Evolutionary conservation across 1,140 invertebrate genomes (phyloP).

Genomic region (Aphelenchoides besseyi): DNA sequence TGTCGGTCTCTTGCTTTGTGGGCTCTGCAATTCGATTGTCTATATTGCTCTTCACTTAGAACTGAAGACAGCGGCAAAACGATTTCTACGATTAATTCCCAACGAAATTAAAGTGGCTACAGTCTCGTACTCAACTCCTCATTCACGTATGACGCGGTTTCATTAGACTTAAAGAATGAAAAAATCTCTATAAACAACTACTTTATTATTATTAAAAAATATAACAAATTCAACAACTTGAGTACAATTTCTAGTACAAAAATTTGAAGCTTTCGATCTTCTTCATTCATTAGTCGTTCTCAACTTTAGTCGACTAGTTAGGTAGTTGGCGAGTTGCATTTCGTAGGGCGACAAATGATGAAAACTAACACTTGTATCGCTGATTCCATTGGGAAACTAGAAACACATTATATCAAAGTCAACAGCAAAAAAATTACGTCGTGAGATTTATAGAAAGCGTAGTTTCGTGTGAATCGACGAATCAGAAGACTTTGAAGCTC

Average conservation of each 20-base stretch:
- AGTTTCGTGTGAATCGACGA: not conserved
- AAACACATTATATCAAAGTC: no score
- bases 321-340: slow-evolving; percentile 21
- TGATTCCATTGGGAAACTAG: slow-evolving; percentile 25
- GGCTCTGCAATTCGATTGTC: slow-evolving; percentile 26
- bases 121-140: no score
- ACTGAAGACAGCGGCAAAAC: slow-evolving; percentile 18
- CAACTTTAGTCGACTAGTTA: not conserved
- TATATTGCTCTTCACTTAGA: slow-evolving; percentile 28
- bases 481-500: slow-evolving; percentile 3
- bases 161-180: no score
- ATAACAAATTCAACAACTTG: no score
- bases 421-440: slow-evolving; percentile 1
- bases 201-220: no score
- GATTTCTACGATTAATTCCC: no score
- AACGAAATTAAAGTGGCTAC: no score
- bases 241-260: no score
- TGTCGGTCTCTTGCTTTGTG: slow-evolving; percentile 28
- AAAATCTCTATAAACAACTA: no score
- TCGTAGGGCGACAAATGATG: slow-evolving; percentile 28
- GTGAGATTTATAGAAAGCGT: slow-evolving; percentile 10
- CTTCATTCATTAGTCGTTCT: no score
- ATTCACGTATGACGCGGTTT: no score
- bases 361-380: slow-evolving; percentile 13
- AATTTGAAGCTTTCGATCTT: no score